phyloP scores from a whole-genome alignment of 2,113 vertebrate species.

The Erpornis zantholeuca region DNA sequence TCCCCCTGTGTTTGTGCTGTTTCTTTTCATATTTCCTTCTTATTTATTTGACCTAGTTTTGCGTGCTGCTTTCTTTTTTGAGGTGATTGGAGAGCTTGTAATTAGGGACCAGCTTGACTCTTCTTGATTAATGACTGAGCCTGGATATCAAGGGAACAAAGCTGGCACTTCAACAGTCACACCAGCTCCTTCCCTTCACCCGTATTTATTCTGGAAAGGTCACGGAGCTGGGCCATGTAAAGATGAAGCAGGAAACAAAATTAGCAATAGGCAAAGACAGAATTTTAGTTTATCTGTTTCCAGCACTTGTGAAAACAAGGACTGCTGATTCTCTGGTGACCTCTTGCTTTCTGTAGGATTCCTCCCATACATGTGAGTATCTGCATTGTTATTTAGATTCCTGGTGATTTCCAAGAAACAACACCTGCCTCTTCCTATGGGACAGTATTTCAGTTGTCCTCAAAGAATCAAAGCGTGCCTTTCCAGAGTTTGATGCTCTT shows the following conservation, averaged over 20 bases:
- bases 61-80: not conserved
- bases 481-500: not conserved
- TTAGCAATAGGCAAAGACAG: not conserved
- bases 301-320: not conserved
- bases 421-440: fast-evolving
- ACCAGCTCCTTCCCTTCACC: not conserved
- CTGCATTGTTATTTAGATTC: not conserved
- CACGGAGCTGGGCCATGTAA: not conserved
- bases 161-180: not conserved
- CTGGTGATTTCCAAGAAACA: not conserved
- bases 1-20: not conserved
- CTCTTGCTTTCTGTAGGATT: not conserved
- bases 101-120: constrained; percentile 12
- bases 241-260: not conserved
- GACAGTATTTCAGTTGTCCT: not conserved
- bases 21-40: not conserved
- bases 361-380: fast-evolving
- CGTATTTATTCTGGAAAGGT: not conserved
- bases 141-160: not conserved
- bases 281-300: not conserved
- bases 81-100: constrained; percentile 19
- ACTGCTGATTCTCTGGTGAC: not conserved
- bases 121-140: constrained; percentile 23
- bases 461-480: not conserved
- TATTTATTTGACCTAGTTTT: constrained; percentile 25